Percentiles rank a stretch among this genome's conserved stretches.
phyloP scores from a whole-genome alignment of 2,797 vertebrate species.

The Eleutherodactylus coqui region DNA sequence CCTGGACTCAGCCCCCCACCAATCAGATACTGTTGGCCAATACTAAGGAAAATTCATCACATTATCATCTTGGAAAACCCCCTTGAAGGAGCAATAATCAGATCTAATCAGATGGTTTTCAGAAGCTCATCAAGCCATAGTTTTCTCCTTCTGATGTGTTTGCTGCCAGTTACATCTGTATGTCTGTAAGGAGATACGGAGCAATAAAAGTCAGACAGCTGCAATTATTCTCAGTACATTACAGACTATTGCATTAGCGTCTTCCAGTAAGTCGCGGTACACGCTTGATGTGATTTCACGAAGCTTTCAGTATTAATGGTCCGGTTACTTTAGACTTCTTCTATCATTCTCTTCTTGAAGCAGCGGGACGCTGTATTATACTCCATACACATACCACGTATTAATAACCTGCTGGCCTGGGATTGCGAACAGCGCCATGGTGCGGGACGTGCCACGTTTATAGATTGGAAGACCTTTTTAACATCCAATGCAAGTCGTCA shows the following conservation, averaged over 20 bases:
- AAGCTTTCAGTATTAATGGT: constrained; percentile 24
- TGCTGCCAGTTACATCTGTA: too few relatives aligned
- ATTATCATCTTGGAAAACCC: neutral
- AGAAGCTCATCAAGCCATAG: neutral
- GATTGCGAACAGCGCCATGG: neutral
- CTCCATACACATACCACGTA: neutral
- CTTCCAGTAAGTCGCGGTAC: constrained; percentile 27
- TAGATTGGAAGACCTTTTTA: too few relatives aligned
- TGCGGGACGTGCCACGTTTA: neutral
- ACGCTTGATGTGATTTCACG: constrained; percentile 19
- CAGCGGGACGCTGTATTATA: too few relatives aligned
- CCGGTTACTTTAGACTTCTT: neutral
- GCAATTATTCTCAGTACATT: constrained; percentile 35
- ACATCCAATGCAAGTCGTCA: too few relatives aligned
- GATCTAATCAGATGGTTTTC: neutral
- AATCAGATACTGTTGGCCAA: neutral
- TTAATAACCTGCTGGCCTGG: neutral
- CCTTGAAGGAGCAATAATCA: neutral
- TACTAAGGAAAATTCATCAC: neutral
- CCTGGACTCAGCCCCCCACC: neutral
- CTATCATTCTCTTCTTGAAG: constrained; percentile 10
- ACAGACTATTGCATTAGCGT: constrained; percentile 49
- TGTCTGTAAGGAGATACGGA: neutral
- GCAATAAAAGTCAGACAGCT: constrained; percentile 20
- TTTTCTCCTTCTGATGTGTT: neutral